Base-by-base conservation (phyloP, 2,113 vertebrate genomes). In the Irena cyanogastra region DNA sequence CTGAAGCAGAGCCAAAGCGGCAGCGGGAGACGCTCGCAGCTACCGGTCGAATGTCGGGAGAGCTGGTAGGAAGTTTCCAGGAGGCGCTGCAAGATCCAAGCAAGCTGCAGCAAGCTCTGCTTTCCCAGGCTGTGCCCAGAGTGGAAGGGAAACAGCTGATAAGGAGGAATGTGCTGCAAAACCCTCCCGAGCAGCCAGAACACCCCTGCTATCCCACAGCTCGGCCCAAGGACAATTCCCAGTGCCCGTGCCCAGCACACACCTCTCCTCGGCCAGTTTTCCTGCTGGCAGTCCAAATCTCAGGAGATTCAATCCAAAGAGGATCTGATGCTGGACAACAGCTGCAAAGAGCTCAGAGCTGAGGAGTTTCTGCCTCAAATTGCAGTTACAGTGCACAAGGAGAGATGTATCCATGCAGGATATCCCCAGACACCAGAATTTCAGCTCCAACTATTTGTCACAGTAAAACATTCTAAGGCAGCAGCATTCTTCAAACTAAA, bases 1-100 rank as follows among this genome's bases (percentile, higher is more conserved):
- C 72, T 92, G 89, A 90, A 69, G 33, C 35, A 6, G 68, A 86
- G 91, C 89, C 93, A 86, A 47, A 69, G 95, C 8, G 45, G 85
- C 95, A 87, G 92, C 16, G 1, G 87, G 70, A 95, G 88, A 91
- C 1, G 1, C 83, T 90, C 1, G 0, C 79, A 59, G 91, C 83
- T 71, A 83, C 86, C 0, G 10, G 72, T 19, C 4, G 0, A 59
- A 53, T 2, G 1, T 42, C 10, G 3, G 68, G 64, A 56, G 90
- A 57, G 44, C 60, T 2, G 35, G 39, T 8, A 47, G 44, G 35
- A 77, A 75, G 76, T 44, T 90, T 86, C 89, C 83, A 90, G 76
- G 94, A 92, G 93, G 83, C 79, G 91, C 74, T 89, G 87, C 87
- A 83, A 60, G 69, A 68, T 4, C 22, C 10, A 6, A 70, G 44